A percentile compares a stretch with the other conserved stretches of the same genome.
These are phyloP conservation scores for Tenodera sinensis DNA, from an alignment of 2,888 invertebrate species.

Conservation along the genomic window DNA sequence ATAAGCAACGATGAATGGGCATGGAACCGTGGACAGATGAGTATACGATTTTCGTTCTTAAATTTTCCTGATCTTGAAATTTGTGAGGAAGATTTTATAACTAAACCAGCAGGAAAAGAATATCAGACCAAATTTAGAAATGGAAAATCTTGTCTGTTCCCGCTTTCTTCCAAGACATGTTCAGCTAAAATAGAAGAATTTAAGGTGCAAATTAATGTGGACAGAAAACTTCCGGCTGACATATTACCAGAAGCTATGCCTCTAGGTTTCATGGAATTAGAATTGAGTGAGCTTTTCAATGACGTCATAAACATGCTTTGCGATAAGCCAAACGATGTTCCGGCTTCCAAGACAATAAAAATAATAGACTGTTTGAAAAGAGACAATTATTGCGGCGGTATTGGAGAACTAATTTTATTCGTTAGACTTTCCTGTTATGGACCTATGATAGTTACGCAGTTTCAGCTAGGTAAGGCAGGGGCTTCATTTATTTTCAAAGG, in stretches of 20 bases:
- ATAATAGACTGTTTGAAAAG: background rate
- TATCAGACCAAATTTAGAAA: background rate
- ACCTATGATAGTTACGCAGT: constrained; percentile 1
- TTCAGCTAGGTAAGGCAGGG: background rate
- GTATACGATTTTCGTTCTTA: background rate
- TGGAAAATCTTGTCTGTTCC: constrained; percentile 13
- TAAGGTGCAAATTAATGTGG: background rate
- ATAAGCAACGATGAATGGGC: background rate
- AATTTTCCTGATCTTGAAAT: background rate
- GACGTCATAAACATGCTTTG: background rate
- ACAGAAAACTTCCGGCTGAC: background rate
- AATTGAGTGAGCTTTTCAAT: background rate
- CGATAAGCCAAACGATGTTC: background rate
- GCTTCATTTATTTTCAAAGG: background rate
- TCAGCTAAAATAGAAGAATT: background rate
- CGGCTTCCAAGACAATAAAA: background rate
- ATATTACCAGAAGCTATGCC: background rate
- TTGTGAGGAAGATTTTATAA: background rate
- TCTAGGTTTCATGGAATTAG: background rate
- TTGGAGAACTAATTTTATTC: background rate
- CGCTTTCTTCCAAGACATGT: background rate
- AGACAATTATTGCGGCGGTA: background rate
- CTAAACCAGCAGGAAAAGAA: too few relatives aligned
- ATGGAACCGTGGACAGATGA: background rate
- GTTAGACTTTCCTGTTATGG: constrained; percentile 11